phyloP scores from a whole-genome alignment of 2,113 vertebrate genomes.

The Megatriorchis doriae region DNA sequence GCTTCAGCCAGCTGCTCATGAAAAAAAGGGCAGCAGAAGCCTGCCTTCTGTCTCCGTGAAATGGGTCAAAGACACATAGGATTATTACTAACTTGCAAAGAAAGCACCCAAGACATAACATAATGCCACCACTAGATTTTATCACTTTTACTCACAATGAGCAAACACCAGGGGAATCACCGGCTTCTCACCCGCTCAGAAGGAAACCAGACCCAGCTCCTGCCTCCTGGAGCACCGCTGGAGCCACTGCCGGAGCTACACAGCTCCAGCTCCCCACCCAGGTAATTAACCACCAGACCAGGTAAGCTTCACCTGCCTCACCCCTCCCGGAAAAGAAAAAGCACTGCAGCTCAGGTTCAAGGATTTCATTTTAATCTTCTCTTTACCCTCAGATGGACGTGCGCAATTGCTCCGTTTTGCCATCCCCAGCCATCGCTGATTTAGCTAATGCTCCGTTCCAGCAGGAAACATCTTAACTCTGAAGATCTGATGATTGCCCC shows the following conservation, averaged over 20 bases:
- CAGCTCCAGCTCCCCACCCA: not conserved
- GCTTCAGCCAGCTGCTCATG: not conserved
- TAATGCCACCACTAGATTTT: constrained; percentile 16
- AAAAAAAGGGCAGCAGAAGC: not conserved
- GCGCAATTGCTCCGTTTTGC: not conserved
- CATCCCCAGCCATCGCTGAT: not conserved
- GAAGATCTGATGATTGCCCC: constrained; percentile 56
- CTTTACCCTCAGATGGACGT: not conserved
- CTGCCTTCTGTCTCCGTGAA: not conserved
- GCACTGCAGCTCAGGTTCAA: not conserved
- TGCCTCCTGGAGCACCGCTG: not conserved
- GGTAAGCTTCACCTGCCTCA: not conserved
- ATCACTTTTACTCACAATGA: not conserved
- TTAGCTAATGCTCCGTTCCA: constrained; percentile 51
- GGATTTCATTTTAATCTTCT: not conserved
- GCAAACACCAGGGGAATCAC: not conserved
- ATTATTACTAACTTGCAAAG: not conserved
- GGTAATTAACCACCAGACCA: not conserved
- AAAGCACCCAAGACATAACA: not conserved
- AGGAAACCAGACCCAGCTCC: not conserved
- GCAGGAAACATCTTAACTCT: constrained; percentile 65
- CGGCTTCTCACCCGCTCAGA: not conserved
- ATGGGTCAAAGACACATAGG: not conserved
- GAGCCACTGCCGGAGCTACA: not conserved
- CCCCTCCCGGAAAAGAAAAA: not conserved